Conservation (phyloP, 2,888 invertebrate species). For the Macrophya annulata region DNA sequence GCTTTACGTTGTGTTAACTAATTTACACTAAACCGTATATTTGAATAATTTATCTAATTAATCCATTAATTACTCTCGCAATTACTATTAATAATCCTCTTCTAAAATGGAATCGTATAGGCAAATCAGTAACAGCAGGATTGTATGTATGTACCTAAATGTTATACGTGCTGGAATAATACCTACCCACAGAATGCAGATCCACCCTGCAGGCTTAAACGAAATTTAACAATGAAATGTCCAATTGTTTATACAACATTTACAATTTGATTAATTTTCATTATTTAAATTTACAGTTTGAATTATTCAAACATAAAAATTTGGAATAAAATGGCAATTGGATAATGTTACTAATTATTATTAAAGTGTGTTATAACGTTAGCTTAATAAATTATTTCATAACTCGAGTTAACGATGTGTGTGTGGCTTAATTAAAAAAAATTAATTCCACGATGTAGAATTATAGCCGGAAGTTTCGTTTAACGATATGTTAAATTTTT, state of each 20-base stretch:
- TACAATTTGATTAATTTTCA: neutral
- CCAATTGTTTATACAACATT: neutral
- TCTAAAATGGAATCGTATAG: constrained; percentile 15
- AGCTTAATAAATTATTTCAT: too few relatives aligned
- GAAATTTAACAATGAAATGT: neutral
- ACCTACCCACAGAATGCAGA: neutral
- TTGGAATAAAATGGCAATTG: neutral
- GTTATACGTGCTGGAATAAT: neutral
- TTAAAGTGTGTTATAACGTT: too few relatives aligned
- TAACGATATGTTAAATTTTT: neutral
- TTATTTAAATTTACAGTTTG: neutral
- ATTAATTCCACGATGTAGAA: neutral
- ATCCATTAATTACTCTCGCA: constrained; percentile 23
- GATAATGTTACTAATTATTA: too few relatives aligned
- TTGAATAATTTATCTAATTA: constrained; percentile 28
- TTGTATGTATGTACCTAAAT: neutral
- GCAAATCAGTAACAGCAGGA: constrained; percentile 15
- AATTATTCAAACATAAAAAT: neutral
- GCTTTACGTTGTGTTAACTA: neutral
- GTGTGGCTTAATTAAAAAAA: neutral
- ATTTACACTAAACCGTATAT: constrained; percentile 2
- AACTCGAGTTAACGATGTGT: neutral
- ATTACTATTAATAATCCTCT: constrained; percentile 38
- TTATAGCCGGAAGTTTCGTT: neutral
- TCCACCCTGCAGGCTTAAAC: neutral